Conservation (phyloP, 2,797 vertebrate species). For the Sandelia bainsii region DNA sequence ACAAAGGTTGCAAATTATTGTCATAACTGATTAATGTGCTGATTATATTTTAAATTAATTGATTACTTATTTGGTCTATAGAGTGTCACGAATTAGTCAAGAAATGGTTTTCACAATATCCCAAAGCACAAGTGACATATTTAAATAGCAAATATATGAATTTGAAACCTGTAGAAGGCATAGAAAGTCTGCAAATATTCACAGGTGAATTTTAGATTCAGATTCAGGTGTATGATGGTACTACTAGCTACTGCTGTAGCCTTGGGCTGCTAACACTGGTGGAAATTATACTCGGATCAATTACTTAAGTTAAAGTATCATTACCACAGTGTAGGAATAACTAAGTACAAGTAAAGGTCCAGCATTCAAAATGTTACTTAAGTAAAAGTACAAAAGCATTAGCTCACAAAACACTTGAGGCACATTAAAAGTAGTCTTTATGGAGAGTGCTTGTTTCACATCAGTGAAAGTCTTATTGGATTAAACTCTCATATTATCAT, state of each 20-base stretch:
- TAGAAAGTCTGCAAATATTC: neutral
- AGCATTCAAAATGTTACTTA: no score
- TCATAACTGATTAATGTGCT: conserved; percentile 12
- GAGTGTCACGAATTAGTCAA: neutral
- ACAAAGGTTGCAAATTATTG: conserved; percentile 17
- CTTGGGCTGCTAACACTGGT: neutral
- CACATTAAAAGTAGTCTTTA: no score
- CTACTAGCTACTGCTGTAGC: no score
- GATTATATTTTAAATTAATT: neutral
- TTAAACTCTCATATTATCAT: no score
- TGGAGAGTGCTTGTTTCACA: no score
- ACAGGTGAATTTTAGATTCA: neutral
- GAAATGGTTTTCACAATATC: neutral
- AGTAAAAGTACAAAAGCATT: no score
- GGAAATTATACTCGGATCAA: no score
- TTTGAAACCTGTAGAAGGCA: neutral
- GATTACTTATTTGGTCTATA: neutral
- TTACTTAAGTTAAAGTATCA: no score
- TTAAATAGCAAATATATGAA: neutral
- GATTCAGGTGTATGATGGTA: neutral
- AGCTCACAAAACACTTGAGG: no score
- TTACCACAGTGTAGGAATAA: no score
- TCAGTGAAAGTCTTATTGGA: no score
- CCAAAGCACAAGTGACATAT: neutral
- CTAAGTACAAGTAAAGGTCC: no score